Evolutionary conservation across 2,888 invertebrate species (phyloP).

Genomic region (Apamea anceps): DNA sequence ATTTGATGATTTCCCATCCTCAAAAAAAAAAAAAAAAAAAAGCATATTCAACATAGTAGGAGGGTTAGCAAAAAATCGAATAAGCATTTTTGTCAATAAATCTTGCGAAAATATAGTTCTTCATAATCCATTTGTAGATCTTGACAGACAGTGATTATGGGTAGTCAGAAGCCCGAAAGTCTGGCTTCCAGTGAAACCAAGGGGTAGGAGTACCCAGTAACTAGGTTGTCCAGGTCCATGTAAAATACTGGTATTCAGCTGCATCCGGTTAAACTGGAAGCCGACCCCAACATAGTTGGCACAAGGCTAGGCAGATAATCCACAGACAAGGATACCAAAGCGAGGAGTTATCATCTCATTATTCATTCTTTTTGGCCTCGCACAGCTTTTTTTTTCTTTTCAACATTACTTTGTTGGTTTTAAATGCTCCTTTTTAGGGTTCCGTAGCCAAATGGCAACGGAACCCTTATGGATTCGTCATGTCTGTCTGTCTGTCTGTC

Average conservation of each 20-base stretch:
- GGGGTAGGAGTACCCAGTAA: not conserved
- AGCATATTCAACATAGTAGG: not conserved
- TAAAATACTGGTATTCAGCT: not conserved
- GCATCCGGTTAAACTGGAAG: not conserved
- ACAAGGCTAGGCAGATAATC: not conserved
- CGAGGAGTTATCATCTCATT: not conserved
- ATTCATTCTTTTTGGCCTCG: no score
- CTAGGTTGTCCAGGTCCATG: not conserved
- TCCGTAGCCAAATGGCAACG: no score
- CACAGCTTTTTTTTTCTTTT: no score
- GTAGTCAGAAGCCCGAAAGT: not conserved
- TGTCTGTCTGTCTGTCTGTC: no score
- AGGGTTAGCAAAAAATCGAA: not conserved
- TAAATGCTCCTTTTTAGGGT: no score
- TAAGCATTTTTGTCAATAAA: not conserved
- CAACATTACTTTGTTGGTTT: no score
- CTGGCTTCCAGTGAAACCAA: not conserved
- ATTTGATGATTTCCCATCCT: no score
- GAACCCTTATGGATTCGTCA: no score
- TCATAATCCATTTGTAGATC: not conserved
- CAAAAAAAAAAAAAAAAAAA: no score
- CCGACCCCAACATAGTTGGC: not conserved
- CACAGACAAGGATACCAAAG: not conserved
- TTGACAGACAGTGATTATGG: not conserved
- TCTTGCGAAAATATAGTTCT: not conserved